Evolutionary conservation across 2,888 invertebrate species (phyloP).

Genomic region (Sericinus montela): DNA sequence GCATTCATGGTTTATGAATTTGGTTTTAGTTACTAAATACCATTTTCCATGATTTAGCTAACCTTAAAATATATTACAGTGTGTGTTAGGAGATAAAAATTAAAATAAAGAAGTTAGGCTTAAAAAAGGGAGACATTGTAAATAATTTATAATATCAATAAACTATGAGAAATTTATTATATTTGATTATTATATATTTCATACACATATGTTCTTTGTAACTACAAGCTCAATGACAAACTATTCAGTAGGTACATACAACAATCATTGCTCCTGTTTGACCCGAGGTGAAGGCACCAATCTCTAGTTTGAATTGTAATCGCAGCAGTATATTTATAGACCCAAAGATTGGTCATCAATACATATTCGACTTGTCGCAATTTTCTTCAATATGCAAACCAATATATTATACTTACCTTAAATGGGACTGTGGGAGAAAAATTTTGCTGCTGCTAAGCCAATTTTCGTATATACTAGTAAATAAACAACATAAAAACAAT

Average conservation of each 20-base stretch:
- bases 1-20: too few relatives aligned
- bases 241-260: neutral
- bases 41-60: too few relatives aligned
- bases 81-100: too few relatives aligned
- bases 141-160: too few relatives aligned
- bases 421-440: conserved; percentile 66
- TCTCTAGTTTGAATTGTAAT: conserved; percentile 4
- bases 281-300: conserved; percentile 1
- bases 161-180: too few relatives aligned
- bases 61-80: too few relatives aligned
- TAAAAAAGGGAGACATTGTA: too few relatives aligned
- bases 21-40: too few relatives aligned
- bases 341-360: conserved; percentile 1
- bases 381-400: conserved; percentile 8
- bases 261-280: conserved; percentile 3
- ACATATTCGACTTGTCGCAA: neutral
- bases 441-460: conserved; percentile 53
- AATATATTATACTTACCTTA: conserved; percentile 54
- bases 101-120: too few relatives aligned
- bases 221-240: neutral
- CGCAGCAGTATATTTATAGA: conserved; percentile 15
- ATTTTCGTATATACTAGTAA: conserved; percentile 59
- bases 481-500: conserved; percentile 69
- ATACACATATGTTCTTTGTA: too few relatives aligned
- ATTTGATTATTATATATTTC: too few relatives aligned